Conservation (phyloP, 2,888 invertebrate genomes). For the Lymantria monacha region DNA sequence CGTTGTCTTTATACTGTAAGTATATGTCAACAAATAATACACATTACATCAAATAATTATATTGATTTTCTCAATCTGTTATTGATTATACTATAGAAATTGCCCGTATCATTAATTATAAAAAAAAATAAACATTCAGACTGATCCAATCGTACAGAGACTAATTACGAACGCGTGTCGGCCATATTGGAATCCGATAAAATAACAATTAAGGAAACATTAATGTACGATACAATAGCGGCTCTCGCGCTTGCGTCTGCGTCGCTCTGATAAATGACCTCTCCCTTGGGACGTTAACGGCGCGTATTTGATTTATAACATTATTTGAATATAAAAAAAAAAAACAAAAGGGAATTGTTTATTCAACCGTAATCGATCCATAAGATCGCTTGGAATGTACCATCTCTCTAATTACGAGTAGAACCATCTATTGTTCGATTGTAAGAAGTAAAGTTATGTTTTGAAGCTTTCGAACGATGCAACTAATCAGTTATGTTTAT, state of each 20-base stretch:
- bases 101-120: conserved; percentile 37
- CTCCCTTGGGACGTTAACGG: conserved; percentile 64
- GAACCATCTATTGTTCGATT: conserved; percentile 53
- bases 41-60: too few relatives aligned
- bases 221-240: conserved; percentile 69
- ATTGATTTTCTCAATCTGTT: background rate
- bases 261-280: conserved; percentile 71
- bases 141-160: conserved; percentile 45
- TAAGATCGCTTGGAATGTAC: conserved; percentile 68
- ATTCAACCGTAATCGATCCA: conserved; percentile 74
- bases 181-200: conserved; percentile 76
- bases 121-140: conserved; percentile 34
- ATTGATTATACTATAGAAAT: conserved; percentile 25
- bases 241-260: conserved; percentile 56
- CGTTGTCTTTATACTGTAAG: too few relatives aligned
- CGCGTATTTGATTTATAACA: conserved; percentile 78
- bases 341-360: conserved; percentile 64
- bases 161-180: conserved; percentile 67
- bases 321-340: conserved; percentile 68
- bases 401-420: conserved; percentile 59
- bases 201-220: conserved; percentile 77
- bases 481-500: conserved; percentile 21
- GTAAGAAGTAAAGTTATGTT: conserved; percentile 27
- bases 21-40: too few relatives aligned
- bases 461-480: conserved; percentile 19